A percentile compares a stretch with the other conserved stretches of the same genome.
These are phyloP conservation scores for Pollenia griseotomentosa DNA, from an alignment of 2,888 invertebrate species.

Conservation along the genomic window DNA sequence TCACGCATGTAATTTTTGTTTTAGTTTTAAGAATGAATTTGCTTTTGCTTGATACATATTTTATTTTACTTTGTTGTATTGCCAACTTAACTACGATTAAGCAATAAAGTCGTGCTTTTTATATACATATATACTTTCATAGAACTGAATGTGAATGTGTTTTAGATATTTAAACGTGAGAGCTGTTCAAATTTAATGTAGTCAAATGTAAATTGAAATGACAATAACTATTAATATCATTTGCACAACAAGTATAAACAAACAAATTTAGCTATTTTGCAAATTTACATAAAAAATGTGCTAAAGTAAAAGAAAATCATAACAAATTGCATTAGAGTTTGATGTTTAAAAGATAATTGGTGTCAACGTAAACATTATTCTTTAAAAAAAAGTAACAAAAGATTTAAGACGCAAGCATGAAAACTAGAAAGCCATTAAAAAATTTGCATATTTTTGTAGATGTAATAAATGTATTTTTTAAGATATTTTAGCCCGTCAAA, in stretches of 20 bases:
- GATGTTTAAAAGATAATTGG: neutral
- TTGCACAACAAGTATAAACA: conserved; percentile 32
- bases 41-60: neutral
- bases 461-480: neutral
- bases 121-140: neutral
- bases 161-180: conserved; percentile 41
- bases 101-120: conserved; percentile 55
- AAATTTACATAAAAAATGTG: conserved; percentile 17
- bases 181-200: conserved; percentile 43
- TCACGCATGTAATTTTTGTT: conserved; percentile 65
- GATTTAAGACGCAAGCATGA: conserved; percentile 4
- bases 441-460: no score
- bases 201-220: conserved; percentile 59
- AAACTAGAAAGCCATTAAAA: no score
- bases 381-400: neutral
- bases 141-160: conserved; percentile 3
- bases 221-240: conserved; percentile 64
- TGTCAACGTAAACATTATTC: neutral
- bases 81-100: conserved; percentile 29
- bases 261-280: neutral
- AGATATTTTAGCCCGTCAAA: neutral
- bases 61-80: neutral
- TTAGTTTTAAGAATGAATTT: conserved; percentile 27
- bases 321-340: conserved; percentile 31
- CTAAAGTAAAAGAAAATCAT: neutral